A percentile compares a stretch with the other conserved stretches of the same genome.
Conservation (phyloP, 2,797 vertebrate genomes). For the Fistularia tabacaria region DNA sequence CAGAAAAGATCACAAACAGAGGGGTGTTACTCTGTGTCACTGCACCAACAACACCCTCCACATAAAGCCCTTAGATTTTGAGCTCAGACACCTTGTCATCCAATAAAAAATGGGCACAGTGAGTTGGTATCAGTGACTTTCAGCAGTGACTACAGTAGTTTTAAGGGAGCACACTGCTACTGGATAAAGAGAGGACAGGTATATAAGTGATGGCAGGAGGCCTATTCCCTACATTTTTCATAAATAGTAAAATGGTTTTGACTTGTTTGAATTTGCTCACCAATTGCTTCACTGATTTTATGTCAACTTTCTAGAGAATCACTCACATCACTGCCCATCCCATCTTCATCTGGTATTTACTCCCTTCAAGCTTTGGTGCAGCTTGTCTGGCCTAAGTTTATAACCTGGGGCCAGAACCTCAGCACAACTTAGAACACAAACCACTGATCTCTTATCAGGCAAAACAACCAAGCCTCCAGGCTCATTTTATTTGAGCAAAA, state of each 20-base stretch:
- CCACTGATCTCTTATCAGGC: conserved; percentile 49
- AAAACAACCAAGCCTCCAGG: conserved; percentile 1
- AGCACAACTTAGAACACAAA: conserved; percentile 50
- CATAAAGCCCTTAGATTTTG: conserved; percentile 19
- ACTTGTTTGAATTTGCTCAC: not conserved
- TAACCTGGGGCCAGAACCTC: conserved; percentile 39
- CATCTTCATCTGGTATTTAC: conserved; percentile 48
- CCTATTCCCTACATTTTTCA: not conserved
- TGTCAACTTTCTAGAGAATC: conserved; percentile 29
- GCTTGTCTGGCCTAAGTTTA: conserved; percentile 31
- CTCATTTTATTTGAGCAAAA: conserved; percentile 6
- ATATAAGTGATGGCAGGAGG: conserved; percentile 34
- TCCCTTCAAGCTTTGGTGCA: conserved; percentile 45
- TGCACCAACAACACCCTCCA: conserved; percentile 34
- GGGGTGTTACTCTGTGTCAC: conserved; percentile 50
- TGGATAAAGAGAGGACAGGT: conserved; percentile 30
- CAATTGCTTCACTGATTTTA: conserved; percentile 5
- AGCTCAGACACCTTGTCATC: conserved; percentile 2
- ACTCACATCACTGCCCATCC: conserved; percentile 40
- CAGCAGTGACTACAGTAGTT: conserved; percentile 39
- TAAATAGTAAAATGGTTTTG: not conserved
- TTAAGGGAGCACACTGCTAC: conserved; percentile 27
- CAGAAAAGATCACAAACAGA: conserved; percentile 40
- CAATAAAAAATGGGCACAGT: conserved; percentile 25
- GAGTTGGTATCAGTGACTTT: conserved; percentile 44